These are phyloP conservation scores for Andinoacara biseriatus DNA, from an alignment of 2,113 vertebrate genomes.

Conservation along the genomic window DNA sequence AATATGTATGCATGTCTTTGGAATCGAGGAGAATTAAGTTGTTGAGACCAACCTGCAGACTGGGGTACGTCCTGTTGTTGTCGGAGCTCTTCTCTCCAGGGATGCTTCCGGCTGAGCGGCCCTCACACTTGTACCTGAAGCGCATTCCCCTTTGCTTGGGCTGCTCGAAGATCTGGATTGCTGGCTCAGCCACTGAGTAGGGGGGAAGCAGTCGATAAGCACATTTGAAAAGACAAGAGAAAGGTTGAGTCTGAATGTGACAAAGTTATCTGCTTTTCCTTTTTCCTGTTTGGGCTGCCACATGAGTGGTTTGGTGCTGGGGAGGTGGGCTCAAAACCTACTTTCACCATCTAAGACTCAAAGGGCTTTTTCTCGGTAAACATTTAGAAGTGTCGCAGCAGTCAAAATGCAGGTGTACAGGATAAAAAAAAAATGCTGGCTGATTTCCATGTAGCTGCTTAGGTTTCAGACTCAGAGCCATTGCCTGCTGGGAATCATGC, in stretches of 20 bases:
- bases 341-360: neutral
- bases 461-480: neutral
- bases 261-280: neutral
- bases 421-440: neutral
- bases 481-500: neutral
- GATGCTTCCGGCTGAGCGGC: constrained; percentile 97
- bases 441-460: constrained; percentile 8
- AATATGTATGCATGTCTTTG: neutral
- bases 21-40: neutral
- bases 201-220: neutral
- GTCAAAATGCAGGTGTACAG: neutral
- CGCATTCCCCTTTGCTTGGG: constrained; percentile 97
- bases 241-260: neutral
- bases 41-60: constrained; percentile 84
- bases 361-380: neutral
- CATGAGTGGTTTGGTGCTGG: neutral
- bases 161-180: constrained; percentile 92
- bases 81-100: constrained; percentile 93
- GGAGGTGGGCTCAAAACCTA: neutral
- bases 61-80: constrained; percentile 94
- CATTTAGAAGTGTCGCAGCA: neutral
- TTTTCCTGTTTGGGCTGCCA: neutral
- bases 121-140: constrained; percentile 97
- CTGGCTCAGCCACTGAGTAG: constrained; percentile 80
- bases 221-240: neutral